Conservation (phyloP, 35 echinoderm and acorn worm species). For the Apostichopus parvimensis region DNA sequence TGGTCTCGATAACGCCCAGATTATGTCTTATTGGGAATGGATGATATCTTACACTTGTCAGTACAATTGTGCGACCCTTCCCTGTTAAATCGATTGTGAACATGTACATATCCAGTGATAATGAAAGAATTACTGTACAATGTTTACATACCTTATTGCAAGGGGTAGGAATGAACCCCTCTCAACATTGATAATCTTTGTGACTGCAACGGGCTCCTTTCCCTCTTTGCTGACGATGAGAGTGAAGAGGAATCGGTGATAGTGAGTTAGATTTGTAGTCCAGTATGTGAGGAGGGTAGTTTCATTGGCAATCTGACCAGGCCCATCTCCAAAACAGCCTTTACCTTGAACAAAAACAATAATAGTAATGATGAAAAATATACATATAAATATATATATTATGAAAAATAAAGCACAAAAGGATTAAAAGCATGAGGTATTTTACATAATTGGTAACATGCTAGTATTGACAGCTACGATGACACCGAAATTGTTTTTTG, state of each 20-base stretch:
- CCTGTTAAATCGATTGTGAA: too few species aligned
- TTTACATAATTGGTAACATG: background rate
- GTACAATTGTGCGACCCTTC: too few species aligned
- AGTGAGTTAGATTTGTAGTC: conserved; percentile 32
- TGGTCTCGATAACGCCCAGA: too few species aligned
- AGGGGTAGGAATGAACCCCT: background rate
- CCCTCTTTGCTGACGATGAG: conserved; percentile 52
- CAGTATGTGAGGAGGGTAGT: background rate
- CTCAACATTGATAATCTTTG: conserved; percentile 15
- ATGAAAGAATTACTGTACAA: background rate
- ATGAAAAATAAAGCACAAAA: too few species aligned
- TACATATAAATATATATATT: background rate
- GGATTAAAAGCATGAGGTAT: too few species aligned
- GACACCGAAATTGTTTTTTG: too few species aligned
- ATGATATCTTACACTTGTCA: too few species aligned
- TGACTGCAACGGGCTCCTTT: background rate
- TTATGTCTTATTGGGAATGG: too few species aligned
- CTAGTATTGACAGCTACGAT: background rate
- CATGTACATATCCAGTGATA: too few species aligned
- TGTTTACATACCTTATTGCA: background rate
- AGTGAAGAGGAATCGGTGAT: conserved; percentile 48
- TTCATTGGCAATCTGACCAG: conserved; percentile 22
- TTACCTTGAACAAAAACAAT: conserved; percentile 1
- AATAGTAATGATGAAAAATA: background rate
- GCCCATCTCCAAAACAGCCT: conserved; percentile 57